Evolutionary conservation across 1,140 invertebrate genomes (phyloP).

Genomic region (Bombus consobrinus): DNA sequence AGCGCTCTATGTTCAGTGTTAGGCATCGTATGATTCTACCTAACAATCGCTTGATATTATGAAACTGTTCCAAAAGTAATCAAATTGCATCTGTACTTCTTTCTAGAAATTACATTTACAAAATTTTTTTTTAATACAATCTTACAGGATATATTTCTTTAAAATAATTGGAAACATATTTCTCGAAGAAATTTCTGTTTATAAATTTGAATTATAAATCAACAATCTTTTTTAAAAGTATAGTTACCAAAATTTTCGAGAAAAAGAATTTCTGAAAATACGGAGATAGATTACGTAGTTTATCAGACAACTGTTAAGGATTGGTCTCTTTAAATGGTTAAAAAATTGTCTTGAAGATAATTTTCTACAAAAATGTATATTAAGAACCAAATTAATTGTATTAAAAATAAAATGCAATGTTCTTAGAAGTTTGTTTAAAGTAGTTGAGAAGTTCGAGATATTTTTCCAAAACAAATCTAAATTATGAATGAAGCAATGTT

Average conservation of each 20-base stretch:
- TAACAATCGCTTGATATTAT: neutral
- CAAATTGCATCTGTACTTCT: neutral
- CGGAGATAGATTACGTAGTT: neutral
- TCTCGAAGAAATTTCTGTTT: too few species aligned
- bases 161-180: too few species aligned
- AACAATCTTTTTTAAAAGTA: too few species aligned
- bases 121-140: neutral
- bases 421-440: neutral
- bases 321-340: neutral
- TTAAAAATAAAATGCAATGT: neutral
- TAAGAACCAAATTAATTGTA: too few species aligned
- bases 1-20: conserved; percentile 7
- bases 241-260: too few species aligned
- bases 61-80: neutral
- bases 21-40: neutral
- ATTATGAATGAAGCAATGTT: neutral
- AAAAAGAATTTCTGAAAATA: neutral
- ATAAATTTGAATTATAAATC: too few species aligned
- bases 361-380: too few species aligned
- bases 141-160: too few species aligned
- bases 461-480: neutral
- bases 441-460: neutral
- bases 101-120: neutral
- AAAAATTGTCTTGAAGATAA: neutral
- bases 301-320: neutral